Percentiles rank a stretch among this genome's conserved stretches.
phyloP scores from a whole-genome alignment of 2,113 vertebrate genomes.

The Platysternon megacephalum region DNA sequence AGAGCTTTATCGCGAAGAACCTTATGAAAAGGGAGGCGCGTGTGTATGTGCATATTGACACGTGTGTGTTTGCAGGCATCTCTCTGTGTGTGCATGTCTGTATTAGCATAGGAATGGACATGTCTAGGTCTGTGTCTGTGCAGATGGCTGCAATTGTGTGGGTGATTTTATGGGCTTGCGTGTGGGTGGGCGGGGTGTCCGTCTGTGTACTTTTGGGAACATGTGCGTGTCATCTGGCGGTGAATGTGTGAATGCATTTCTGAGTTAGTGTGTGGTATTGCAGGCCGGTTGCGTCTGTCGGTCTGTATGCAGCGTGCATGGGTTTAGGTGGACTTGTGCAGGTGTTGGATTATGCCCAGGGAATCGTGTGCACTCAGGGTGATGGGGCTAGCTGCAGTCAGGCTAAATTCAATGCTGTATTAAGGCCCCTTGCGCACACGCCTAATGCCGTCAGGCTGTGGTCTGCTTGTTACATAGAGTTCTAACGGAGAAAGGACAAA shows the following conservation, averaged over 20 bases:
- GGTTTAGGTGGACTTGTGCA: not conserved
- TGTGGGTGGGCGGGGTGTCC: not conserved
- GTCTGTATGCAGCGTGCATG: not conserved
- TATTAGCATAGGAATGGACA: no score
- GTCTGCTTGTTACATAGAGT: not conserved
- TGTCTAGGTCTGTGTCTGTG: not conserved
- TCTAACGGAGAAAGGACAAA: not conserved
- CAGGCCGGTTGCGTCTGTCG: not conserved
- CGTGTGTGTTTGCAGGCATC: accelerated
- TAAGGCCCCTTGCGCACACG: accelerated
- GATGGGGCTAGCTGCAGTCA: accelerated
- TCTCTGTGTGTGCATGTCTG: accelerated
- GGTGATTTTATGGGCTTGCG: not conserved
- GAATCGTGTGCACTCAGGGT: not conserved
- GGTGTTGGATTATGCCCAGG: not conserved
- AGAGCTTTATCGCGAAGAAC: not conserved
- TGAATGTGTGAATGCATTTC: not conserved
- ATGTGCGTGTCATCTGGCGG: not conserved
- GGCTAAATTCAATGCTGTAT: accelerated
- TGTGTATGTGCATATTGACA: not conserved
- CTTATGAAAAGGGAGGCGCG: not conserved
- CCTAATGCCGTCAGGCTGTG: accelerated
- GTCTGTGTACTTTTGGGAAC: not conserved
- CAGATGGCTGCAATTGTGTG: not conserved
- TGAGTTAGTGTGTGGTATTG: not conserved